phyloP scores from a whole-genome alignment of 2,797 vertebrate species.

The Gastrophryne carolinensis region DNA sequence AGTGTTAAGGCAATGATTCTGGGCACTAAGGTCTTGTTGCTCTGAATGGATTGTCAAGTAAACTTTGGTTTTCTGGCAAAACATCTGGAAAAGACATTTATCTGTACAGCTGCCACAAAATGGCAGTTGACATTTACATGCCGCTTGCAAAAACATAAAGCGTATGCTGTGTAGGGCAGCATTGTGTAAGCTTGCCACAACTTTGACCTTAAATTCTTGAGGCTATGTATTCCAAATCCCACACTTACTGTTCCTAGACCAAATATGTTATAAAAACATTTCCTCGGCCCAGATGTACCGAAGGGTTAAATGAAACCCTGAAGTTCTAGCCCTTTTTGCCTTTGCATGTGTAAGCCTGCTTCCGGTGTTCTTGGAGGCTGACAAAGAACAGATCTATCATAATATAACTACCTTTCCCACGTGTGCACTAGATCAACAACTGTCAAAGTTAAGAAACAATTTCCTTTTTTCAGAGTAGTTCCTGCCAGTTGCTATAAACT shows the following conservation, averaged over 20 bases:
- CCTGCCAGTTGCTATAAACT: slow-evolving; percentile 34
- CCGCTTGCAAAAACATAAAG: neutral
- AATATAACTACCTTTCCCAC: slow-evolving; percentile 42
- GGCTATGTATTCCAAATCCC: neutral
- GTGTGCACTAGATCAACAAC: slow-evolving; percentile 38
- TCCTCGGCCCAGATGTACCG: neutral
- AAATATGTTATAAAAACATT: neutral
- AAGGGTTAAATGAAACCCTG: neutral
- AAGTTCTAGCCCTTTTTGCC: neutral
- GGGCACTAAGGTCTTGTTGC: slow-evolving; percentile 4
- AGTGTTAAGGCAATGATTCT: neutral
- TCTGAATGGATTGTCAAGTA: slow-evolving; percentile 8
- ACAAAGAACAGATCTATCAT: slow-evolving; percentile 36
- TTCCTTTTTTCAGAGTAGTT: slow-evolving; percentile 30
- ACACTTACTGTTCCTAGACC: neutral
- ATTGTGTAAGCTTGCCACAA: neutral
- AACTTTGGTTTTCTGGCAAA: neutral
- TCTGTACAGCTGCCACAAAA: neutral
- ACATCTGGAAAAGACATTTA: slow-evolving; percentile 21
- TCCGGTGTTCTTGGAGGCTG: slow-evolving; percentile 16
- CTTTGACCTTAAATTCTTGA: neutral
- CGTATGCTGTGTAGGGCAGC: neutral
- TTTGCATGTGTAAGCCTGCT: slow-evolving; percentile 7
- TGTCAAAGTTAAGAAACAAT: slow-evolving; percentile 27
- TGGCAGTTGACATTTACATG: slow-evolving; percentile 5